Evolutionary conservation across 2,113 vertebrate species (phyloP).

Genomic region (Thalassoma bifasciatum): DNA sequence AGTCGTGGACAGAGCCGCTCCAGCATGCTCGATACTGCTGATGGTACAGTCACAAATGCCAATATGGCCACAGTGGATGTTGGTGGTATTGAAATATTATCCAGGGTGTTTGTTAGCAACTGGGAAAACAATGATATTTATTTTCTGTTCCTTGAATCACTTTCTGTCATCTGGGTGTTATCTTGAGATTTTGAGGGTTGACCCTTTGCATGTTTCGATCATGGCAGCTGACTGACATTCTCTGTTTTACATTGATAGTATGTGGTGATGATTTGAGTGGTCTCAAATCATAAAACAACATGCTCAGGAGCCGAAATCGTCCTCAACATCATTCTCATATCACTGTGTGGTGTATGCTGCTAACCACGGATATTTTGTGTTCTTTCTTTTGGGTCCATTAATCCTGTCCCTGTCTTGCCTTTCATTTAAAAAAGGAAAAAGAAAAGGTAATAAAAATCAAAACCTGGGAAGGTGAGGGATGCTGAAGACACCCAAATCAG

Average conservation of each 20-base stretch:
- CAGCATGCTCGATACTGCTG: constrained; percentile 97
- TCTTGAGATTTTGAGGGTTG: constrained; percentile 17
- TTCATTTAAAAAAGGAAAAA: constrained; percentile 82
- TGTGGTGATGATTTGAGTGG: constrained; percentile 15
- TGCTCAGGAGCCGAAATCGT: constrained; percentile 24
- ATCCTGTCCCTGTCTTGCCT: constrained; percentile 78
- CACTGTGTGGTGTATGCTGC: constrained; percentile 66
- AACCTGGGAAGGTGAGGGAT: constrained; percentile 65
- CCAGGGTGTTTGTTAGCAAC: background rate
- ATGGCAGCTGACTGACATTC: constrained; percentile 14
- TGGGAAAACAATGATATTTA: background rate
- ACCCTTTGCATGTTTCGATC: constrained; percentile 34
- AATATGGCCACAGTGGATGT: constrained; percentile 1
- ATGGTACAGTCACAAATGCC: constrained; percentile 81
- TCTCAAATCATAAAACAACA: constrained; percentile 11
- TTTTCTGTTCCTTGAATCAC: background rate
- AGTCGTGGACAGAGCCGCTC: constrained; percentile 93
- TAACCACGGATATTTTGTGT: constrained; percentile 76
- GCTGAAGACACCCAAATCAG: constrained; percentile 54
- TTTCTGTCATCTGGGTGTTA: constrained; percentile 14
- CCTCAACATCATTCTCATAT: constrained; percentile 57
- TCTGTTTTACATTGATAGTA: constrained; percentile 28
- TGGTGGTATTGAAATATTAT: background rate
- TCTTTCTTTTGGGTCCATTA: constrained; percentile 81
- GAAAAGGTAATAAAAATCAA: constrained; percentile 78